A percentile compares a stretch with the other conserved stretches of the same genome.
phyloP scores from a whole-genome alignment of 1,140 invertebrate species.

The Luehdorfia chinensis region DNA sequence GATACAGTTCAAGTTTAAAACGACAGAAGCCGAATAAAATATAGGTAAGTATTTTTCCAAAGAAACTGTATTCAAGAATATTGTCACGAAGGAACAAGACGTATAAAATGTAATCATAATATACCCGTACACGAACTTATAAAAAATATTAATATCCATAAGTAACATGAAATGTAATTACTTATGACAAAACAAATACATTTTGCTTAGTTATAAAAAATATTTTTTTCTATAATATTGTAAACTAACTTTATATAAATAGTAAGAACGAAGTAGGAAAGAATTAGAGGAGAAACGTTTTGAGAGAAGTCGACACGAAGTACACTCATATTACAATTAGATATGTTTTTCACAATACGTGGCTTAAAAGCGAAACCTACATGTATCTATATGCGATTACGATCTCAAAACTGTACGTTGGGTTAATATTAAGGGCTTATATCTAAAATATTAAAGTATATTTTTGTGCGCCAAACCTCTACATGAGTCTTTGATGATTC shows the following conservation, averaged over 20 bases:
- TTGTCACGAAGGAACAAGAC: constrained; percentile 72
- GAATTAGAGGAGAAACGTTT: constrained; percentile 26
- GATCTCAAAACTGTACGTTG: constrained; percentile 62
- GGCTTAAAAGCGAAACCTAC: constrained; percentile 73
- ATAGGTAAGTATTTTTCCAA: constrained; percentile 20
- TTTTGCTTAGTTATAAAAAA: constrained; percentile 14
- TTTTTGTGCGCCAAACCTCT: constrained; percentile 73
- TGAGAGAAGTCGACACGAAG: constrained; percentile 45
- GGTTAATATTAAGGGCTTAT: constrained; percentile 61
- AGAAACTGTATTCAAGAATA: constrained; percentile 40
- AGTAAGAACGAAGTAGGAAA: constrained; percentile 18
- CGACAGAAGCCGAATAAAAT: constrained; percentile 37
- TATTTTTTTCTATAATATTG: constrained; percentile 15
- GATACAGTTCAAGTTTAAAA: constrained; percentile 43
- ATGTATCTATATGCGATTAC: constrained; percentile 72
- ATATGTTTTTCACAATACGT: constrained; percentile 69
- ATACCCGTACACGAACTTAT: constrained; percentile 2
- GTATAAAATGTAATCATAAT: constrained; percentile 33
- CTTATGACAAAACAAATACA: constrained; percentile 14
- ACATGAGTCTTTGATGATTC: constrained; percentile 52
- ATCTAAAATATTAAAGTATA: constrained; percentile 56
- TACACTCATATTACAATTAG: constrained; percentile 63
- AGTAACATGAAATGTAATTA: constrained; percentile 13
- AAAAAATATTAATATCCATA: constrained; percentile 11
- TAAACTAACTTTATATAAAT: constrained; percentile 14